A percentile compares a stretch with the other conserved stretches of the same genome.
phyloP scores from a whole-genome alignment of 2,113 vertebrate genomes.

The Orycteropus afer region DNA sequence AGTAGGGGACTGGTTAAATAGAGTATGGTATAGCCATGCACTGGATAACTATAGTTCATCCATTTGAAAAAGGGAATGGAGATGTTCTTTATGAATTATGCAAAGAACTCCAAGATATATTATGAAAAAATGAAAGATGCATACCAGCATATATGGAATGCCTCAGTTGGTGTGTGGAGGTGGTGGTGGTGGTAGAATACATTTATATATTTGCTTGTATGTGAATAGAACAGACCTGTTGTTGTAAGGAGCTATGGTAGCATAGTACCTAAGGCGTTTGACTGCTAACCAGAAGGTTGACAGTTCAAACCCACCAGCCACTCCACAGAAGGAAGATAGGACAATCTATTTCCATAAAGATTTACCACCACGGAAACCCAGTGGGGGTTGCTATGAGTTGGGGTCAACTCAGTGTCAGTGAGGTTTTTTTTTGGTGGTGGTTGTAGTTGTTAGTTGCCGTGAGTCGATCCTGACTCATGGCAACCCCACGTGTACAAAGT shows the following conservation, averaged over 20 bases:
- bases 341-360: too few relatives aligned
- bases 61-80: background rate
- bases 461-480: background rate
- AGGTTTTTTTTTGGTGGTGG: too few relatives aligned
- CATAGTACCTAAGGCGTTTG: too few relatives aligned
- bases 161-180: background rate
- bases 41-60: background rate
- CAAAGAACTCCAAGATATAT: background rate
- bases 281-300: too few relatives aligned
- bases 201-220: rapidly evolving
- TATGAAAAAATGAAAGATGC: background rate
- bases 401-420: too few relatives aligned
- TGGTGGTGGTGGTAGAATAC: rapidly evolving
- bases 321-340: too few relatives aligned
- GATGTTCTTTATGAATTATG: background rate
- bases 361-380: too few relatives aligned
- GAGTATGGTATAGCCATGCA: background rate
- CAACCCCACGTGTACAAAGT: background rate
- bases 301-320: too few relatives aligned
- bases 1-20: background rate
- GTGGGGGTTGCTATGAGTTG: too few relatives aligned
- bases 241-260: too few relatives aligned
- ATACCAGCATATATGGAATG: rapidly evolving
- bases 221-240: background rate
- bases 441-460: background rate